These are phyloP conservation scores for Stegostoma tigrinum DNA, from an alignment of 2,113 vertebrate genomes.

Conservation along the genomic window DNA sequence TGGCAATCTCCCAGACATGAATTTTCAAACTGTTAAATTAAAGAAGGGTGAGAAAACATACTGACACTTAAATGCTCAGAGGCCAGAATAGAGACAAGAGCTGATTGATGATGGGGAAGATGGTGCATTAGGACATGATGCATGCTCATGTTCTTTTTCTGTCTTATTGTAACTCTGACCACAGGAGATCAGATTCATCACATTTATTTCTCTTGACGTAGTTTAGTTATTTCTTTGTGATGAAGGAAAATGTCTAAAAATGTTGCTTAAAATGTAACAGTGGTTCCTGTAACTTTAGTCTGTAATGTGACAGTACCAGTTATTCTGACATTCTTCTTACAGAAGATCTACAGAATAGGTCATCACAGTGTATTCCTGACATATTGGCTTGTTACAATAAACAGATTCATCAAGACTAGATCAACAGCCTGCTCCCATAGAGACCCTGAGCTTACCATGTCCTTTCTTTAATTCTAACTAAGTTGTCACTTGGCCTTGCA, in stretches of 20 bases:
- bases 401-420: not conserved
- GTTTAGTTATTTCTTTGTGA: too few species aligned
- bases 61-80: not conserved
- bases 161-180: too few species aligned
- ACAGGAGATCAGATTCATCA: too few species aligned
- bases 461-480: too few species aligned
- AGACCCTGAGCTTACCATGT: not conserved
- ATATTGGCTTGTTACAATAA: not conserved
- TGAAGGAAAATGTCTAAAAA: not conserved
- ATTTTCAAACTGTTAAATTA: not conserved
- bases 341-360: not conserved
- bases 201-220: not conserved
- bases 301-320: not conserved
- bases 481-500: too few species aligned
- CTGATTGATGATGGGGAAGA: not conserved
- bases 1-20: not conserved
- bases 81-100: not conserved
- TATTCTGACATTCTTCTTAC: not conserved
- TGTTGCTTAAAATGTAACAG: not conserved
- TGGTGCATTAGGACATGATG: too few species aligned
- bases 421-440: not conserved
- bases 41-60: not conserved
- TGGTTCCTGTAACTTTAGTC: not conserved
- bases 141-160: too few species aligned
- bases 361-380: not conserved